Conservation (phyloP, 1,140 invertebrate genomes). For the Battus philenor region DNA sequence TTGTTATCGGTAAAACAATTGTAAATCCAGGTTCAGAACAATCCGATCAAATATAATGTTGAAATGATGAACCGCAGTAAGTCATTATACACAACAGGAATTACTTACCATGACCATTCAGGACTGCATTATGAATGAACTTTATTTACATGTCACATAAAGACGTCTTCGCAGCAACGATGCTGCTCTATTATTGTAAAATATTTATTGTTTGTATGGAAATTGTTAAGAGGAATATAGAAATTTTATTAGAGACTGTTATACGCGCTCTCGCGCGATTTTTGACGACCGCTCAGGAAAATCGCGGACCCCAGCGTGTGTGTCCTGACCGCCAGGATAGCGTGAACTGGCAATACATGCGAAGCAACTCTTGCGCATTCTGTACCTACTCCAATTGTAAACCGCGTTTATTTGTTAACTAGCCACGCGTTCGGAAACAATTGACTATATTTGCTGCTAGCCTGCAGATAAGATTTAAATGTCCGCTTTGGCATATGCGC, state of each 20-base stretch:
- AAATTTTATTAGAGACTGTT: neutral
- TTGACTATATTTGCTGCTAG: constrained; percentile 59
- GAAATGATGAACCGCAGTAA: constrained; percentile 11
- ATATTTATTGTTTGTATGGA: no score
- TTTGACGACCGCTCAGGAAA: constrained; percentile 22
- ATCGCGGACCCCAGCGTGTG: constrained; percentile 29
- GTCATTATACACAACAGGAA: constrained; percentile 13
- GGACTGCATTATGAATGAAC: constrained; percentile 11
- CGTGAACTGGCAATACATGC: constrained; percentile 51
- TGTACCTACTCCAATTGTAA: constrained; percentile 66
- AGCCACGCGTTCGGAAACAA: constrained; percentile 71
- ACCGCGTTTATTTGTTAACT: constrained; percentile 70
- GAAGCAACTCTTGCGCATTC: constrained; percentile 38
- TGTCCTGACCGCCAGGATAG: constrained; percentile 51
- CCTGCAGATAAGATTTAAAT: constrained; percentile 62
- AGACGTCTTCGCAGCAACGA: neutral
- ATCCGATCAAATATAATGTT: constrained; percentile 11
- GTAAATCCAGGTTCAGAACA: neutral
- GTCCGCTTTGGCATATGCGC: constrained; percentile 25
- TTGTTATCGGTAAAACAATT: neutral
- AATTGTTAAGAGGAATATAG: no score
- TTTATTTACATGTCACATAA: constrained; percentile 11
- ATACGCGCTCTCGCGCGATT: constrained; percentile 4
- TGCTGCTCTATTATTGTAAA: neutral
- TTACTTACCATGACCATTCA: constrained; percentile 14